phyloP scores from a whole-genome alignment of 2,113 vertebrate genomes.

The Gnathonemus echidnorhynchus region DNA sequence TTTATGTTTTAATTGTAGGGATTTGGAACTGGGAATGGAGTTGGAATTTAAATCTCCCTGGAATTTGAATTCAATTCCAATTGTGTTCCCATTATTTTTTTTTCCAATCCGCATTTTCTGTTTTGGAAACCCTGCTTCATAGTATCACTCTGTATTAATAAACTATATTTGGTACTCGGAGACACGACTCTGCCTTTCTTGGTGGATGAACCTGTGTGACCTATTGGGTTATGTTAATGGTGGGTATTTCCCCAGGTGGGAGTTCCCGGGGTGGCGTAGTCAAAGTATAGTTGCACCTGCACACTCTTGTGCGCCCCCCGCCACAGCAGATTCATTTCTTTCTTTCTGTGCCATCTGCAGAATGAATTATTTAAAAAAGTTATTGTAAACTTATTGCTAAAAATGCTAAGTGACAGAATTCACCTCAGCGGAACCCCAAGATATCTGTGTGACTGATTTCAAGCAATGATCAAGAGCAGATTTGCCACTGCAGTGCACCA shows the following conservation, averaged over 20 bases:
- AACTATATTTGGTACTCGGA: not conserved
- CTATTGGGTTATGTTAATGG: too few species aligned
- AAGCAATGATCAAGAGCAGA: slow-evolving; percentile 18
- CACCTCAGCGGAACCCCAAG: not conserved
- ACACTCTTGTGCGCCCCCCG: not conserved
- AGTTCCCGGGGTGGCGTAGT: not conserved
- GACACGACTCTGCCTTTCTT: not conserved
- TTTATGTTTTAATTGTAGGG: too few species aligned
- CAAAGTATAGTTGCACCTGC: not conserved
- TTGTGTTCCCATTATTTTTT: too few species aligned
- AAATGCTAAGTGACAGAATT: not conserved
- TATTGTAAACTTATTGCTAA: not conserved
- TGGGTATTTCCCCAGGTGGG: too few species aligned
- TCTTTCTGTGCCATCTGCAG: not conserved
- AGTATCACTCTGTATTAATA: not conserved
- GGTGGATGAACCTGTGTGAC: not conserved
- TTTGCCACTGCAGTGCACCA: not conserved
- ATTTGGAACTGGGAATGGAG: too few species aligned
- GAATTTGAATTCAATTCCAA: too few species aligned
- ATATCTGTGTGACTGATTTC: slow-evolving; percentile 25
- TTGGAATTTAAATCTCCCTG: too few species aligned
- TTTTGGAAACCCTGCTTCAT: not conserved
- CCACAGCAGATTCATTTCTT: not conserved
- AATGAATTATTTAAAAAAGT: not conserved
- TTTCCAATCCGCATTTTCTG: too few species aligned